These are phyloP conservation scores for Corynorhinus townsendii DNA, from an alignment of 2,113 vertebrate genomes.

Conservation along the genomic window DNA sequence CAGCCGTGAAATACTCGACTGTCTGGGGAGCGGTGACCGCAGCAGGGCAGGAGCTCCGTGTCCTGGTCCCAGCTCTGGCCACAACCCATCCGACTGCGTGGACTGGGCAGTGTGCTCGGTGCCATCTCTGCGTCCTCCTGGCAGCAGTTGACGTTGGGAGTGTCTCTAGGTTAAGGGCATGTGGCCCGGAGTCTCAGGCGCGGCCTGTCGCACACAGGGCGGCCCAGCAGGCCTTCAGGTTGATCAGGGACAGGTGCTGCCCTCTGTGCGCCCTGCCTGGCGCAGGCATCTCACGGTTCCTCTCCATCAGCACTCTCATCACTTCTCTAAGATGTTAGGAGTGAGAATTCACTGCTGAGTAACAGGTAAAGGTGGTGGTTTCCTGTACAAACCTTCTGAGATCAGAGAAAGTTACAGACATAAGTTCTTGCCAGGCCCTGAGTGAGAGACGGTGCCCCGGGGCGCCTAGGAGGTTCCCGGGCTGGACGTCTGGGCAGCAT, in stretches of 20 bases:
- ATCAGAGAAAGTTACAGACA: not conserved
- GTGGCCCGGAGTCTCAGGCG: too few relatives aligned
- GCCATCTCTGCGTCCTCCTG: too few relatives aligned
- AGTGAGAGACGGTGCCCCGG: not conserved
- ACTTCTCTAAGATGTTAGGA: not conserved
- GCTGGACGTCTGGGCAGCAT: not conserved
- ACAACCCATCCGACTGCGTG: too few relatives aligned
- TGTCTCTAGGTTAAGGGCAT: too few relatives aligned
- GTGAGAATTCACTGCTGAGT: not conserved
- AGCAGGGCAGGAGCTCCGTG: not conserved
- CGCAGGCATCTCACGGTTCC: fast-evolving
- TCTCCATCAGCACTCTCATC: not conserved
- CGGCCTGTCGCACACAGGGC: too few relatives aligned
- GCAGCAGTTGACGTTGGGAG: too few relatives aligned
- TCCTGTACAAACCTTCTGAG: not conserved
- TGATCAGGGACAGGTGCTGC: not conserved
- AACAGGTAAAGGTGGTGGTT: not conserved
- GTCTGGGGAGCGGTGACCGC: not conserved
- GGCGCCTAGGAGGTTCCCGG: fast-evolving
- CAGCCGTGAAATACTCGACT: not conserved
- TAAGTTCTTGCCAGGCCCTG: not conserved
- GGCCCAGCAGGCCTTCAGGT: too few relatives aligned
- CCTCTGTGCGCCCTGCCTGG: not conserved
- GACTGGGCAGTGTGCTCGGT: too few relatives aligned
- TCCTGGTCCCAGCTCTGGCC: not conserved